Base-by-base conservation (phyloP, 2,797 vertebrate genomes). In the Enteromius argenteus region DNA sequence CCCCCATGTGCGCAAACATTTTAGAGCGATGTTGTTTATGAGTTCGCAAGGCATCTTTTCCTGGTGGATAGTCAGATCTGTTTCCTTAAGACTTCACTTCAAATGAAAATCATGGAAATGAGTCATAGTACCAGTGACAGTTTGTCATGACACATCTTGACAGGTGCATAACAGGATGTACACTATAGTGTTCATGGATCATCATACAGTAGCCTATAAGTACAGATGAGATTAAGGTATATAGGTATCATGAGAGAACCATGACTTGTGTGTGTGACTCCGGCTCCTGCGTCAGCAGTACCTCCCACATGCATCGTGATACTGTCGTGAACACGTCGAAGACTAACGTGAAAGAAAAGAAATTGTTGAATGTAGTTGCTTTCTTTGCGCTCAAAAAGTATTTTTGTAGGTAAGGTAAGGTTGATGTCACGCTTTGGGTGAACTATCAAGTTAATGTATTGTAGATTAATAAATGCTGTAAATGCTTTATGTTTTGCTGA, bases 81-180 rank as follows among this genome's bases (percentile, higher is more conserved):
- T 92, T 94, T 95, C 95, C 94, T 95, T 90, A 94, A 93, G 91
- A 94, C 88, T 88, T 90, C 76, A 94, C 93, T 95, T 96, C 94
- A 94, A 95, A 92, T 91, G 91, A 94, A 91, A 90, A 90, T 76
- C 88, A 85, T 87, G 94, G 95, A 96, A 94, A 91, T 96, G 94
- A 96, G 88, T 95, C 94, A 95, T 88, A 84, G 72, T 86, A 81
- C 86, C 93, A 92, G 85, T 81, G 90, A 91, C 88, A 90, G 90
- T 90, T 90, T 87, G 89, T 85, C 90, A 87, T 88, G 92, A 92
- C 87, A 90, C 89, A 86, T 92, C 92, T 91, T 93, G 92, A 94
- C 94, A 94, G 93, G 90, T 94, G 93, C 92, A 94, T 94, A 95
- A 95, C 95, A 95, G 95, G 95, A 96, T 95, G 91, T 91, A 89